Conservation (phyloP, 2,797 vertebrate species). For the Sparidentex hasta region DNA sequence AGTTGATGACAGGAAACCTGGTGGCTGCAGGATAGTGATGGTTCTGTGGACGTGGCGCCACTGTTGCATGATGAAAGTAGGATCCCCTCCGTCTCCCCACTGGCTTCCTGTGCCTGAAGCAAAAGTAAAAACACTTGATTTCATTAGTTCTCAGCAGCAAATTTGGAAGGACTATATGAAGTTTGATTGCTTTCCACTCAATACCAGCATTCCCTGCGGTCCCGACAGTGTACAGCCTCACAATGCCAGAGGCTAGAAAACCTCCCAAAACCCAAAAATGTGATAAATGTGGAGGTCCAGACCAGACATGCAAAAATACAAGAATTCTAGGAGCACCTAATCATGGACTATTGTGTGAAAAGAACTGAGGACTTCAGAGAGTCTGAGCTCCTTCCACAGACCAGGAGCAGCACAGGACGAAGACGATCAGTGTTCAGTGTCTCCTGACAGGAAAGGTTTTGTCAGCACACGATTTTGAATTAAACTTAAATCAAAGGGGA, state of each 20-base stretch:
- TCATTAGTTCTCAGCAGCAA: no score
- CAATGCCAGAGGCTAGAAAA: background rate
- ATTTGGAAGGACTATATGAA: no score
- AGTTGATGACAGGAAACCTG: no score
- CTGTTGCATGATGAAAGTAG: no score
- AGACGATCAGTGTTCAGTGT: background rate
- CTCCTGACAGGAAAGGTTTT: constrained; percentile 11
- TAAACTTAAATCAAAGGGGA: constrained; percentile 23
- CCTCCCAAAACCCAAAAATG: background rate
- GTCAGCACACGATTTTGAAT: constrained; percentile 13
- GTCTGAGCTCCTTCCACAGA: background rate
- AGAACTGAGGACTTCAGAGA: no score
- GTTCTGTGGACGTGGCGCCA: no score
- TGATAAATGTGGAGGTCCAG: background rate
- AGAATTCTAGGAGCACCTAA: background rate
- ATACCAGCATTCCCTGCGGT: background rate
- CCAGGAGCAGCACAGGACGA: background rate
- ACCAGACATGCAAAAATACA: background rate
- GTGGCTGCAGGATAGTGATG: no score
- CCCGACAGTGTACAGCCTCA: no score
- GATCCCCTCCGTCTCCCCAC: no score
- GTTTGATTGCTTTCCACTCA: no score
- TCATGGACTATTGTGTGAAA: background rate
- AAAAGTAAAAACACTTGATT: no score
- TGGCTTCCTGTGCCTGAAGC: no score